Conservation (phyloP, 1,140 invertebrate species). For the Drosophila asahinai region DNA sequence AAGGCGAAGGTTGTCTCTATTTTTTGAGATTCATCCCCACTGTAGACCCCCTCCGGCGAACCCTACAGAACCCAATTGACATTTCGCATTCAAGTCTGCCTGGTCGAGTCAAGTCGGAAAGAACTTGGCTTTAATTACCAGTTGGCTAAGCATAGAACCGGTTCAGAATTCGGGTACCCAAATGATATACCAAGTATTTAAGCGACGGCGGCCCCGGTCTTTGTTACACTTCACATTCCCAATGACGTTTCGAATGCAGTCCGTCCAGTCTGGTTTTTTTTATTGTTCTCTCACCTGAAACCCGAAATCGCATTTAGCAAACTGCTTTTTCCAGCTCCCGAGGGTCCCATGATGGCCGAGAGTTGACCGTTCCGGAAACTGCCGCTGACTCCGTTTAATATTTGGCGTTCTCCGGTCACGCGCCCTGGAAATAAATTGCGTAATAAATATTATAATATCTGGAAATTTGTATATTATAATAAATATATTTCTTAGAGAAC, state of each 20-base stretch:
- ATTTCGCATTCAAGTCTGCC: conserved; percentile 29
- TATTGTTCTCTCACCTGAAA: conserved; percentile 86
- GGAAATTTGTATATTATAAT: background rate
- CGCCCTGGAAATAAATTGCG: conserved; percentile 61
- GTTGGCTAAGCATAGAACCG: conserved; percentile 30
- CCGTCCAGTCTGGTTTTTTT: conserved; percentile 18
- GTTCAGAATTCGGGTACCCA: conserved; percentile 21
- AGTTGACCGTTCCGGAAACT: conserved; percentile 91
- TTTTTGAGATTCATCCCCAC: background rate
- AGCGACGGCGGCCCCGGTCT: background rate
- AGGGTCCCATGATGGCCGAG: conserved; percentile 94
- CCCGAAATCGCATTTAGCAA: conserved; percentile 90
- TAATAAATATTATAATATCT: background rate
- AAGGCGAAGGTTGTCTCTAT: background rate
- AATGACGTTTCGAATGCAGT: conserved; percentile 31
- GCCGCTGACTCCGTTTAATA: conserved; percentile 90
- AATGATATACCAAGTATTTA: conserved; percentile 20
- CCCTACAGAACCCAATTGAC: conserved; percentile 18
- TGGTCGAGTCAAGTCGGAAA: conserved; percentile 7
- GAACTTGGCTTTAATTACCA: conserved; percentile 28
- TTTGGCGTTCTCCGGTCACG: conserved; percentile 69
- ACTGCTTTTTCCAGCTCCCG: conserved; percentile 93
- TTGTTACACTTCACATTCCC: conserved; percentile 28
- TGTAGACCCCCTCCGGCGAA: background rate
- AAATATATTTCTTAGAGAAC: background rate